Percentiles rank a stretch among this genome's conserved stretches.
phyloP scores from a whole-genome alignment of 2,113 vertebrate species.

The Chamaetylas fuelleborni region DNA sequence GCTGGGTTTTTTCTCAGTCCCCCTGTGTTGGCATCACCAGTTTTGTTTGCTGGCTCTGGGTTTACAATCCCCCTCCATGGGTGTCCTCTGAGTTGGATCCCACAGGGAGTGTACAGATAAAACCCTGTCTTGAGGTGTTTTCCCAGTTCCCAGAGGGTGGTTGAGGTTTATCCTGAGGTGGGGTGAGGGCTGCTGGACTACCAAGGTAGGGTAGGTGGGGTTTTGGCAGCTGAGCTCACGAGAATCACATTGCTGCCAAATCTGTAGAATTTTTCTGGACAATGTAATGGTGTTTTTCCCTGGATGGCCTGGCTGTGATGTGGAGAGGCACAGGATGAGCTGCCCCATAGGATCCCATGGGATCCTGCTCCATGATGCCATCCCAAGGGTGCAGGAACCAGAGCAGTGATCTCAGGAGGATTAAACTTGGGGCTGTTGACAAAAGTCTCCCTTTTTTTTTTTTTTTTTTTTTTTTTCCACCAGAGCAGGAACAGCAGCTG shows the following conservation, averaged over 20 bases:
- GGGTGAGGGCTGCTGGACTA: background rate
- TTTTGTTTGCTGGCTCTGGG: background rate
- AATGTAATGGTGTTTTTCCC: background rate
- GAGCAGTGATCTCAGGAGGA: background rate
- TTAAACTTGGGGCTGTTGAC: background rate
- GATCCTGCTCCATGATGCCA: background rate
- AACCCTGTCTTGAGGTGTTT: background rate
- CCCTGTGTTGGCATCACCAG: accelerated
- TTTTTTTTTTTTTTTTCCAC: background rate
- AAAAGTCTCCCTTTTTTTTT: background rate
- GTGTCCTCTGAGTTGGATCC: background rate
- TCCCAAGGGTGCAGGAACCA: background rate
- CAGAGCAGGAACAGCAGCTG: background rate
- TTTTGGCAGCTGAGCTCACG: background rate
- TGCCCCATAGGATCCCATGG: accelerated
- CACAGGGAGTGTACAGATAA: background rate
- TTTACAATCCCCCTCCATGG: background rate
- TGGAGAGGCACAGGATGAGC: background rate
- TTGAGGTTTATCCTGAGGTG: background rate
- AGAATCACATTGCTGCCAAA: background rate
- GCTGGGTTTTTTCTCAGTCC: background rate
- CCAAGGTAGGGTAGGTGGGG: background rate
- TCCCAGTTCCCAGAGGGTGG: background rate
- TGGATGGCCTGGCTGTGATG: background rate
- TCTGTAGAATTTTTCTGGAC: background rate